Base-by-base conservation (phyloP, 64 coral and sea anemone species). In the Platygyra sinensis region DNA sequence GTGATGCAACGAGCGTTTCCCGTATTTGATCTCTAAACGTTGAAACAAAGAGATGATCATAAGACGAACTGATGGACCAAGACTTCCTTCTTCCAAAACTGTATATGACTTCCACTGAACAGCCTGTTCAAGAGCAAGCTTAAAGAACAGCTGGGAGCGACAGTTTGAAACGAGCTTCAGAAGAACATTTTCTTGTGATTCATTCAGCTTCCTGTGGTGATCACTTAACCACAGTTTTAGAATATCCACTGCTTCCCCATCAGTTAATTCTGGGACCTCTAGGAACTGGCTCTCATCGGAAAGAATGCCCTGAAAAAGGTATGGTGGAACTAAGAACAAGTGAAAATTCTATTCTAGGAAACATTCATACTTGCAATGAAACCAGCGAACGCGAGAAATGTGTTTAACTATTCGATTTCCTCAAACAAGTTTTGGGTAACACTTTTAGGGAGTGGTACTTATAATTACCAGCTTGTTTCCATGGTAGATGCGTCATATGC, bases 81-180 rank as follows among this genome's bases (percentile, higher is more conserved):
- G 22, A 29, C 78, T 62, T 20, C 67, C 79, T 52, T 94, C 82
- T 73, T 93, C 80, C 57, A 83, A 39, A 29, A 32, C n/a, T 10
- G 88, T 82, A 78, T 94, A 94, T 12, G 95, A 97, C 10, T 91
- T 91, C 95, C 95, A 97, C 20, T 74, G 79, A 52, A 88, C 15
- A 5, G 88, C 95, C 69, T 83, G 83, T 54, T 97, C 95, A 36
- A 93, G 87, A 8, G 92, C 91, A 51, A 97, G 91, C 76, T 91
- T 94, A 27, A 97, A 62, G 36, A 61, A 97, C 8, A 97, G 54
- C 8, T 92, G 88, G 16, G 80, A 76, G 14, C 91, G 77, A 76
- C 88, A 97, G 31, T 87, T 79, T 4, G 62, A 91, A 50, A 91
- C 87, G 0, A 84, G 82, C 51, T 93, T 89, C 12, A 97, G 77